Evolutionary conservation across 2,113 vertebrate species (phyloP).

Genomic region (Thamnaconus septentrionalis): DNA sequence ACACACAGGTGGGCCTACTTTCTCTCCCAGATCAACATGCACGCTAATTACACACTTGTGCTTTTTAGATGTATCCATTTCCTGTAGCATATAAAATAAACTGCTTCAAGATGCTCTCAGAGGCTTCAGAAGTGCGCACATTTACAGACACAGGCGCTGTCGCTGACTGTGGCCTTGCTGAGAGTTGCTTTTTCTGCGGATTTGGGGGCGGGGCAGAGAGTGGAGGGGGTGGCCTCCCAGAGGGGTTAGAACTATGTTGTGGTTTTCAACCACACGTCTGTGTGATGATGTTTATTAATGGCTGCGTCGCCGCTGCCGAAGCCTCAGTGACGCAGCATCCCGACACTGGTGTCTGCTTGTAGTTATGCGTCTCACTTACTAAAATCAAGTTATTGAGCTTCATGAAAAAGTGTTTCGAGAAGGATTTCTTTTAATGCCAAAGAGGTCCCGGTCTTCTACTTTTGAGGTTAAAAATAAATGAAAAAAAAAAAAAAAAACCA

Average conservation of each 20-base stretch:
- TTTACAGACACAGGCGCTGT: slow-evolving; percentile 26
- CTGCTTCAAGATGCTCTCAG: slow-evolving; percentile 27
- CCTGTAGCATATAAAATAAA: slow-evolving; percentile 19
- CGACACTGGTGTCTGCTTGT: slow-evolving; percentile 22
- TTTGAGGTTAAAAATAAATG: background rate
- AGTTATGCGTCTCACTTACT: slow-evolving; percentile 26
- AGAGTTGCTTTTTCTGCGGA: too few species aligned
- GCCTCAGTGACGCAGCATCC: slow-evolving; percentile 13
- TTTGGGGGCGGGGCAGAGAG: slow-evolving; percentile 7
- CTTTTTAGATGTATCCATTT: slow-evolving; percentile 12
- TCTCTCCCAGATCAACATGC: slow-evolving; percentile 22
- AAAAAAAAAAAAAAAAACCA: background rate
- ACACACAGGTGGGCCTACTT: slow-evolving; percentile 7
- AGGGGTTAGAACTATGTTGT: slow-evolving; percentile 56
- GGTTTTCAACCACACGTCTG: slow-evolving; percentile 52
- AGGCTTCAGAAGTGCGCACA: slow-evolving; percentile 8
- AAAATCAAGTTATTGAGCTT: background rate
- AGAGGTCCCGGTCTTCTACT: slow-evolving; percentile 16
- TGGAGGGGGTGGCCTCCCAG: slow-evolving; percentile 37
- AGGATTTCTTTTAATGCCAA: too few species aligned
- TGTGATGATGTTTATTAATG: slow-evolving; percentile 55
- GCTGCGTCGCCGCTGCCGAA: slow-evolving; percentile 11
- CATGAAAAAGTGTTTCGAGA: too few species aligned
- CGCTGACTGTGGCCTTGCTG: slow-evolving; percentile 8
- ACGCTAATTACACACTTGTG: slow-evolving; percentile 46